Evolutionary conservation across 2,113 vertebrate species (phyloP).

Genomic region (Gopherus evgoodei): DNA sequence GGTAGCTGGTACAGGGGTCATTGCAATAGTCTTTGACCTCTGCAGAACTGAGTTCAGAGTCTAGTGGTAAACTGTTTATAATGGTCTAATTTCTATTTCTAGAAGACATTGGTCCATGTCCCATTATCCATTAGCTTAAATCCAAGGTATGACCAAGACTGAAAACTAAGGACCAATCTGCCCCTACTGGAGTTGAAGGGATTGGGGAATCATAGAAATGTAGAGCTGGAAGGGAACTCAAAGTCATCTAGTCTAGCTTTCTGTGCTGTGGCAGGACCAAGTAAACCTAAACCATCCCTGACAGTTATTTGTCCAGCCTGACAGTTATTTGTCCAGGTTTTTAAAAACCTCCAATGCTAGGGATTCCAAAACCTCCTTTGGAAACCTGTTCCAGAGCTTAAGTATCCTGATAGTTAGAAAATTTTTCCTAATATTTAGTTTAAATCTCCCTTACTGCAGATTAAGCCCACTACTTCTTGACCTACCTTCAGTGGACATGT

Average conservation of each 20-base stretch:
- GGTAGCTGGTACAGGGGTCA: background rate
- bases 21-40: constrained; percentile 1
- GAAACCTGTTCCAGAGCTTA: background rate
- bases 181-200: background rate
- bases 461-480: background rate
- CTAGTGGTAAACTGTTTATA: background rate
- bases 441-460: background rate
- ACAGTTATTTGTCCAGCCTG: background rate
- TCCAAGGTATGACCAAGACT: background rate
- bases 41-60: constrained; percentile 17
- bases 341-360: background rate
- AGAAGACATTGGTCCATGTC: background rate
- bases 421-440: background rate
- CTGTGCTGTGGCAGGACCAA: background rate
- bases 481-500: background rate
- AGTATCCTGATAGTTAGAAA: background rate
- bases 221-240: background rate
- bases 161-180: background rate
- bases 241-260: background rate
- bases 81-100: background rate
- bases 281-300: background rate
- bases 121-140: background rate
- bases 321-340: background rate
- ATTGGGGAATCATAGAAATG: background rate
- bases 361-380: background rate